These are phyloP conservation scores for Brachionus manjavacas DNA, from an alignment of 1,140 invertebrate genomes.

Conservation along the genomic window DNA sequence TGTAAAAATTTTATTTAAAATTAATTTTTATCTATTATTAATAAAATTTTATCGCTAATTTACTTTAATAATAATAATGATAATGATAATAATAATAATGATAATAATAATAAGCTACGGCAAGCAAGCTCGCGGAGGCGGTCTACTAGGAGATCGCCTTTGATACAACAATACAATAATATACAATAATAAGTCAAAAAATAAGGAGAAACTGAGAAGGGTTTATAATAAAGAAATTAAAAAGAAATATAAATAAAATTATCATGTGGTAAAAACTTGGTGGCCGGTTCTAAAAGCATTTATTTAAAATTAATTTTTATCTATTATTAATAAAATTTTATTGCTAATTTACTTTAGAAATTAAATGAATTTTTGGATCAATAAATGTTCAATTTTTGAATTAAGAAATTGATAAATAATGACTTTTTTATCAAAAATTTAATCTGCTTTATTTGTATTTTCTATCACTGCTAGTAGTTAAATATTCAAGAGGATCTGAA, in stretches of 20 bases:
- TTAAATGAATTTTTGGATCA: neutral
- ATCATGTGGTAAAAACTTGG: too few species aligned
- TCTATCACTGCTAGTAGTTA: neutral
- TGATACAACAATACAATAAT: too few species aligned
- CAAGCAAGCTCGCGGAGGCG: too few species aligned
- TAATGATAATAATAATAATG: too few species aligned
- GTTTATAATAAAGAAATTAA: too few species aligned
- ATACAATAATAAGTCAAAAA: too few species aligned
- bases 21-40: neutral
- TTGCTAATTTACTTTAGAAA: neutral
- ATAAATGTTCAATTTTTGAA: neutral
- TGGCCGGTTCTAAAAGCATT: too few species aligned
- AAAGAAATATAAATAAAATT: too few species aligned
- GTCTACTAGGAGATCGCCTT: too few species aligned
- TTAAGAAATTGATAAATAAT: neutral
- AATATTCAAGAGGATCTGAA: neutral
- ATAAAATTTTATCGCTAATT: neutral
- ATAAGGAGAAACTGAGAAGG: too few species aligned
- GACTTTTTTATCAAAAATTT: neutral
- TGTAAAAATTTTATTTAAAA: neutral
- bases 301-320: neutral
- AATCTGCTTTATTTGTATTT: neutral
- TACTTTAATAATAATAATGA: too few species aligned
- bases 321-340: neutral
- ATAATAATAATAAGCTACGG: too few species aligned